phyloP scores from a whole-genome alignment of 2,113 vertebrate genomes.

The Pyxicephalus adspersus region DNA sequence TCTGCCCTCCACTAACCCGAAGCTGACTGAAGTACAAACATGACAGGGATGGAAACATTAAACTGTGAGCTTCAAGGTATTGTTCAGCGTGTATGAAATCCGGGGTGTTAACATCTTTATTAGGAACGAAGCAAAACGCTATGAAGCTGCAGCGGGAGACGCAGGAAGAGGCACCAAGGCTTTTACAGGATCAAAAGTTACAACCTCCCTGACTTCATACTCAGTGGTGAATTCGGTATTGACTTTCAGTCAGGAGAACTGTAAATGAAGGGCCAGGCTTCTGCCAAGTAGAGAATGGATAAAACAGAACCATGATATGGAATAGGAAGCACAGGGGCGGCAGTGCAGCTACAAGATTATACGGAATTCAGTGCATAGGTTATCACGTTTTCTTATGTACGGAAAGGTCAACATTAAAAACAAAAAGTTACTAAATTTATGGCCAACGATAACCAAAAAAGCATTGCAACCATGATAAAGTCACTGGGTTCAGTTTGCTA shows the following conservation, averaged over 20 bases:
- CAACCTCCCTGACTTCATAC: conserved; percentile 20
- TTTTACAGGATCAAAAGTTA: conserved; percentile 29
- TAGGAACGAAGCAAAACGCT: conserved; percentile 2
- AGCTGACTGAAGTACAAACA: background rate
- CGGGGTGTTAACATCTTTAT: conserved; percentile 34
- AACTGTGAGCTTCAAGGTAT: background rate
- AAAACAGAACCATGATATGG: background rate
- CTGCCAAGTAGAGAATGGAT: background rate
- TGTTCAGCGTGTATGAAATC: background rate
- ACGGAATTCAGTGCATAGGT: no score
- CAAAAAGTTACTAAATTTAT: no score
- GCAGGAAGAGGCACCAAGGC: background rate
- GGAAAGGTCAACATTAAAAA: no score
- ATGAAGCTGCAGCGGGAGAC: background rate
- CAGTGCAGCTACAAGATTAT: no score
- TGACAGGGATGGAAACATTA: background rate
- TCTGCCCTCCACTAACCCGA: no score
- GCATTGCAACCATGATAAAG: no score
- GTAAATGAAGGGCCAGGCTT: background rate
- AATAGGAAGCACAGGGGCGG: background rate
- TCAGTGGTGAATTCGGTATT: conserved; percentile 4
- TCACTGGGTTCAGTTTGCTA: no score
- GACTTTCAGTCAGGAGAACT: conserved; percentile 31
- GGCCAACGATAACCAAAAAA: no score
- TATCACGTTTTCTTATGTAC: no score